Percentiles rank a stretch among this genome's conserved stretches.
These are phyloP conservation scores for Heteropelma amictum DNA, from an alignment of 2,888 invertebrate genomes.

Conservation along the genomic window DNA sequence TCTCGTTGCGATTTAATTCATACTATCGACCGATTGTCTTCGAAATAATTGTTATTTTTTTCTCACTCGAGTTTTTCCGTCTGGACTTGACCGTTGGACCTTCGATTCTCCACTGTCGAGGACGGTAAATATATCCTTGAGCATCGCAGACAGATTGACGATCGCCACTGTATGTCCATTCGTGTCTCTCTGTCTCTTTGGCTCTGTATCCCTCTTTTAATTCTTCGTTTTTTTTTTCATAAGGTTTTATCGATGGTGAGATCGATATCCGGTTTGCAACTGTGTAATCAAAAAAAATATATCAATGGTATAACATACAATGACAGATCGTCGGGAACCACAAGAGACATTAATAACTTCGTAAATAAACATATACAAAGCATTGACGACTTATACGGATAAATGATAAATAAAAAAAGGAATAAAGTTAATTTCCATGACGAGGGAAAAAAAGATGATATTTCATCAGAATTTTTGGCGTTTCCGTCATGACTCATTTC, in stretches of 20 bases:
- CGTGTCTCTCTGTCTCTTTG: no score
- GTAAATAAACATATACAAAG: not conserved
- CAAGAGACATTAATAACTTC: not conserved
- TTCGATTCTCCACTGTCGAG: conserved; percentile 44
- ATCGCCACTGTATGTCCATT: no score
- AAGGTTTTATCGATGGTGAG: conserved; percentile 51
- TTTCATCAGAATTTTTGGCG: not conserved
- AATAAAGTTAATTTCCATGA: not conserved
- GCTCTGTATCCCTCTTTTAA: not conserved
- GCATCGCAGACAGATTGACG: conserved; percentile 27
- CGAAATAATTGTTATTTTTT: conserved; percentile 1
- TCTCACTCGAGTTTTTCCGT: conserved; percentile 2
- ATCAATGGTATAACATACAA: conserved; percentile 27
- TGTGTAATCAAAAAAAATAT: conserved; percentile 41
- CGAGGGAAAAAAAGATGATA: not conserved
- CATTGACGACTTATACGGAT: no score
- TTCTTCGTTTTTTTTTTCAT: conserved; percentile 25
- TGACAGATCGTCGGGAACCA: not conserved
- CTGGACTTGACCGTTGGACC: conserved; percentile 1
- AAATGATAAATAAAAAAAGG: conserved; percentile 5
- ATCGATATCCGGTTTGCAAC: conserved; percentile 59
- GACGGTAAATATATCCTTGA: conserved; percentile 37
- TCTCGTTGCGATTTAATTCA: no score
- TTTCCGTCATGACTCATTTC: no score
- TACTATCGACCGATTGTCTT: no score